Conservation (phyloP, 2,113 vertebrate species). For the Emydura subglobosa region DNA sequence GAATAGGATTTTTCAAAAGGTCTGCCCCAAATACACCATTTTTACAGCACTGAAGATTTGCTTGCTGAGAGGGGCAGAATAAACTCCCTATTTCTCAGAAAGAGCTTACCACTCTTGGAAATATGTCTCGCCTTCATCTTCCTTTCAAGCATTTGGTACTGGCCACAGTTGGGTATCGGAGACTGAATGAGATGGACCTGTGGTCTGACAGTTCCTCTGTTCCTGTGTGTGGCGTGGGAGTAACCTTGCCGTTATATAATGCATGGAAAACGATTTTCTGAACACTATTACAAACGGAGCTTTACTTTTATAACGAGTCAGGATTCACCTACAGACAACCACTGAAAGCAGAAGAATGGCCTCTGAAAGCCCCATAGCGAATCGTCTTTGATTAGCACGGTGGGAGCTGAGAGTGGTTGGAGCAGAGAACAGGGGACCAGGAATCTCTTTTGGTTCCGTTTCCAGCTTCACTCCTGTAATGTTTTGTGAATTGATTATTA, state of each 20-base stretch:
- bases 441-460: neutral
- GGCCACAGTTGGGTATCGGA: rapidly evolving
- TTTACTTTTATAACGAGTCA: too few relatives aligned
- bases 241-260: neutral
- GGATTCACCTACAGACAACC: neutral
- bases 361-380: neutral
- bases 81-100: neutral
- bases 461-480: neutral
- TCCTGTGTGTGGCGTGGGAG: neutral
- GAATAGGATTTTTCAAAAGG: neutral
- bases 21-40: neutral
- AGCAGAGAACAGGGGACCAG: neutral
- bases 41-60: neutral
- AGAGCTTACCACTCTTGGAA: neutral
- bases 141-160: neutral
- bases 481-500: neutral
- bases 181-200: neutral
- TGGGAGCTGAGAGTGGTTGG: neutral
- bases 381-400: neutral
- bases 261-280: neutral
- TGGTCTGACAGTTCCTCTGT: neutral
- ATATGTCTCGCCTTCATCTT: rapidly evolving
- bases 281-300: neutral
- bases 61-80: neutral
- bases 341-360: neutral